Percentiles rank a stretch among this genome's conserved stretches.
Conservation (phyloP, 1,140 invertebrate species). For the Orius insidiosus region DNA sequence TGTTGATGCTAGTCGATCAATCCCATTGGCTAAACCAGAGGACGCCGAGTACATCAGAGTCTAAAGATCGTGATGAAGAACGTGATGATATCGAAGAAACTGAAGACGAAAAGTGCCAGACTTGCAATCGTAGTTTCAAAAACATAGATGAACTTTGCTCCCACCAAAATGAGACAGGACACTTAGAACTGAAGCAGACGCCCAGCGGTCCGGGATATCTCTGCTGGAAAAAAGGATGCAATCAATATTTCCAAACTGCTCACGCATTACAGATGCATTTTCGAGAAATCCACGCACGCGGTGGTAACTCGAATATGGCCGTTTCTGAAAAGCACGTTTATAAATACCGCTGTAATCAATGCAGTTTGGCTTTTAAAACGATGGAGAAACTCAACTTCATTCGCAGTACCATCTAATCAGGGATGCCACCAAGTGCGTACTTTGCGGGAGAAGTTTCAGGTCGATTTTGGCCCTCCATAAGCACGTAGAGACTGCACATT, state of each 20-base stretch:
- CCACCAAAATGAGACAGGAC: conserved; percentile 72
- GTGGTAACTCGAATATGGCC: conserved; percentile 43
- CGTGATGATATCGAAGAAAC: conserved; percentile 33
- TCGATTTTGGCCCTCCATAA: conserved; percentile 78
- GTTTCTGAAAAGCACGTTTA: conserved; percentile 90
- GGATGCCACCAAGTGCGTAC: conserved; percentile 80
- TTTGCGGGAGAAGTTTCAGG: conserved; percentile 81
- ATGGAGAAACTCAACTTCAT: conserved; percentile 86
- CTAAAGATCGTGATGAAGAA: conserved; percentile 26
- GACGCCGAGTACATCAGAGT: conserved; percentile 22
- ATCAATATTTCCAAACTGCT: conserved; percentile 61
- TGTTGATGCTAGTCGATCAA: conserved; percentile 76
- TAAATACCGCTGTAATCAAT: conserved; percentile 89
- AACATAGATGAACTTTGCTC: conserved; percentile 62
- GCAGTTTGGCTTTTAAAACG: conserved; percentile 87
- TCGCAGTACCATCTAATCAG: conserved; percentile 87
- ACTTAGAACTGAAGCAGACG: conserved; percentile 66
- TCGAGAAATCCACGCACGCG: conserved; percentile 59
- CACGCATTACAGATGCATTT: conserved; percentile 63
- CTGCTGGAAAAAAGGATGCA: conserved; percentile 79
- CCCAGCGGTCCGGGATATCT: conserved; percentile 66
- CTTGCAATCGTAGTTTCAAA: conserved; percentile 49
- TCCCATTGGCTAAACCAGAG: conserved; percentile 59
- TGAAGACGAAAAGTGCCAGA: conserved; percentile 47
- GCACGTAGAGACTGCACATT: conserved; percentile 73